Evolutionary conservation across 2,797 vertebrate genomes (phyloP).

Genomic region (Channallabes apus): DNA sequence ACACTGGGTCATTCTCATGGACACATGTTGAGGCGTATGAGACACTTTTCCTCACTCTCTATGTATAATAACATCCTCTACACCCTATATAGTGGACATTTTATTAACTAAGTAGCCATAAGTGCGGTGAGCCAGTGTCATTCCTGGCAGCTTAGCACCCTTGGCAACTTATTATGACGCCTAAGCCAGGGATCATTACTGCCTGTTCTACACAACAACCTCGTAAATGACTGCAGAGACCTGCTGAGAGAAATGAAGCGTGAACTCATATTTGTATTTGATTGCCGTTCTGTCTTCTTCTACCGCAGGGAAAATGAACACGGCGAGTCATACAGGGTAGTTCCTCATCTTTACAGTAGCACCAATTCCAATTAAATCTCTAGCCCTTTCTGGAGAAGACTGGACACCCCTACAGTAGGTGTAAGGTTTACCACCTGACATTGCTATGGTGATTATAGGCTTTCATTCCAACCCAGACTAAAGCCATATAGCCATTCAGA

Average conservation of each 20-base stretch:
- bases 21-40: not conserved
- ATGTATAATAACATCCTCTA: not conserved
- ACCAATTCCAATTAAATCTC: too few species aligned
- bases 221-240: conserved; percentile 17
- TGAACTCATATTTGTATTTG: not conserved
- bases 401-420: too few species aligned
- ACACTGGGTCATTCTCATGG: not conserved
- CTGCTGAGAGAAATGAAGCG: conserved; percentile 15
- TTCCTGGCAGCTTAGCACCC: not conserved
- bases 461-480: too few species aligned
- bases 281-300: not conserved
- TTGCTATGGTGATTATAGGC: not conserved
- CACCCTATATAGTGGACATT: not conserved
- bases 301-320: not conserved
- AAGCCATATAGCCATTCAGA: too few species aligned
- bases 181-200: not conserved
- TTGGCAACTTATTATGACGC: conserved; percentile 8
- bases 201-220: conserved; percentile 7
- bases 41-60: not conserved
- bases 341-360: conserved; percentile 3
- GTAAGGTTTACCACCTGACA: not conserved
- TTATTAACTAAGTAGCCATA: conserved; percentile 6
- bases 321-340: not conserved
- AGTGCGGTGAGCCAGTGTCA: conserved; percentile 19
- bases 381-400: too few species aligned